Base-by-base conservation (phyloP, 2,888 invertebrate genomes). In the Punctoribates punctum region DNA sequence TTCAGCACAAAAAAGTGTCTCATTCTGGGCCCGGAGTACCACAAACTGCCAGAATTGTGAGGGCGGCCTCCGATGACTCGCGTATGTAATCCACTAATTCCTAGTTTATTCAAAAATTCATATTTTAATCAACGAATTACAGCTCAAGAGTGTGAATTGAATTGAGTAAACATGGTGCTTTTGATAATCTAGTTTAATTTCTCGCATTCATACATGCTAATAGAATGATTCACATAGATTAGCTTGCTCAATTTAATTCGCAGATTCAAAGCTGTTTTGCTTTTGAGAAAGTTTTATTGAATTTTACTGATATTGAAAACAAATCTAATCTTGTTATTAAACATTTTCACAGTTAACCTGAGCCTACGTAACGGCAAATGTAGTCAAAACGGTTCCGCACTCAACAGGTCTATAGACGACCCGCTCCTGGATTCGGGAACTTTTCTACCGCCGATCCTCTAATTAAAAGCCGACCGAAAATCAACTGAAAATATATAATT, bases 21-120 rank as follows among this genome's bases (percentile, higher is more conserved):
- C 23, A 29, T 65, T 3, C 65, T 11, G 65, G 65, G 6, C 8
- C 6, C 65, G 34, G 65, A 5, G 29, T n/a, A n/a, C n/a, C n/a
- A n/a, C n/a, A n/a, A n/a, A n/a, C 65, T 29, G 2, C 5, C 9
- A 65, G 34, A 65, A 27, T 74, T 17, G 60, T 29, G 20, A 74
- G 57, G 51, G 74, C 74, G 13, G 25, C 57, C 11, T 74, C 74
- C 15, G 74, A 74, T 42, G 74, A 74, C 23, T 74, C 74, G 51
- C 57, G 83, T 88, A 86, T 74, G 86, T 86, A 4, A 8, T 48
- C 13, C 48, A 48, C 4, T 17, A 11, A 42, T 42, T 42, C 42
- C 11, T 42, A 42, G 11, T 42, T 42, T 5, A 42, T 42, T 9
- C 6, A 9, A 42, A 6, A 42, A 42, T 42, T 42, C 8, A 42